Evolutionary conservation across 2,113 vertebrate genomes (phyloP).

Genomic region (Diglossa brunneiventris): DNA sequence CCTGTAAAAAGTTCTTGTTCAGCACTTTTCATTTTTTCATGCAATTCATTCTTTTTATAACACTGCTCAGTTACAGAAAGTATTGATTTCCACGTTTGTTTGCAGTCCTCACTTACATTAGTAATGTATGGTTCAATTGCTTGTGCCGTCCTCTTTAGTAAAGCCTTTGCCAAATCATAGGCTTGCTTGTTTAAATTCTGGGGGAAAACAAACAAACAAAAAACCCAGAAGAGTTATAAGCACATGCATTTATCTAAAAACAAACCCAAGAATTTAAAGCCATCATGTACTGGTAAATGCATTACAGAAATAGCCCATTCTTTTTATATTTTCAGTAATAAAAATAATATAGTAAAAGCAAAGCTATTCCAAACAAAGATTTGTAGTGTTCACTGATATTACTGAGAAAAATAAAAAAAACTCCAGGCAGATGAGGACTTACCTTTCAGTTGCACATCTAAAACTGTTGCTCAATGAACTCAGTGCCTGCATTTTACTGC

Average conservation of each 20-base stretch:
- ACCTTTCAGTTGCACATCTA: neutral
- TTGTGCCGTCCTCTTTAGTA: conserved; percentile 96
- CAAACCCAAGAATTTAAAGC: neutral
- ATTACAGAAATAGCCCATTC: neutral
- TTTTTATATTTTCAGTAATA: neutral
- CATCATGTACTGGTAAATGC: neutral
- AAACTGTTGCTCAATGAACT: neutral
- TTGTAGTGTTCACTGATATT: neutral
- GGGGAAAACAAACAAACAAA: neutral
- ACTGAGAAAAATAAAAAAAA: neutral
- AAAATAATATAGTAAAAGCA: neutral
- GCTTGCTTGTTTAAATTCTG: conserved; percentile 99
- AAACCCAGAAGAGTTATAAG: neutral
- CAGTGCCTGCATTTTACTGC: neutral
- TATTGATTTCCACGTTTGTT: neutral
- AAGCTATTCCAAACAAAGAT: neutral
- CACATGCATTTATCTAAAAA: neutral
- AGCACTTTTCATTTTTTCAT: neutral
- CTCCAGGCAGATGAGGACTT: neutral
- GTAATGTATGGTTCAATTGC: conserved; percentile 98
- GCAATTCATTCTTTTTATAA: neutral
- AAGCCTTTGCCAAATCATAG: conserved; percentile 95
- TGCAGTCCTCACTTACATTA: conserved; percentile 85
- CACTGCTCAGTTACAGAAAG: neutral
- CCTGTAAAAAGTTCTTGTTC: neutral